Evolutionary conservation across 2,888 invertebrate genomes (phyloP), one percentile per base, ranked within the genome.

Genomic region (Choreutis nemorana): DNA sequence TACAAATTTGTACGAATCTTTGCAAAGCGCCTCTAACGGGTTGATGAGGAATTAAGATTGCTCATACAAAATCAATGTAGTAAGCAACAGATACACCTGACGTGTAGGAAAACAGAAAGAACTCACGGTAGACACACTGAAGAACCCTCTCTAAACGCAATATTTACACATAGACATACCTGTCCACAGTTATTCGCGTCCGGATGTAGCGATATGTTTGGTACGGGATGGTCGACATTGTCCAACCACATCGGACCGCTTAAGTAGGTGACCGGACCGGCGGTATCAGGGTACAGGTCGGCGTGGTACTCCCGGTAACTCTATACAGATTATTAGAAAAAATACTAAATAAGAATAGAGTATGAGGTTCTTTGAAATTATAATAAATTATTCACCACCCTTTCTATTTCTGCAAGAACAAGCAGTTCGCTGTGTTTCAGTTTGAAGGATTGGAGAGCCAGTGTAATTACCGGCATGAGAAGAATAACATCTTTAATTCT

Each of bases 261-360:
- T 48, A 94, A 79, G 44, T 90, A 88, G 3, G 95, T 90, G 39
- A 88, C 83, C 26, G 83, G 86, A 25, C 94, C 92, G 18, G 85
- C 78, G 1, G 97, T 97, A 33, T 94, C 94, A 0, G 97, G 97
- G 75, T 91, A 97, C 34, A 97, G 72, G 65, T 97, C 97, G 2
- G 89, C 87, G 70, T 97, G 97, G 62, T 94, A 97, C 45, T 97
- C 96, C 48, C 94, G 83, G 68, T 94, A 94, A 26, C 90, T 89
- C 91, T 93, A 55, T 0, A 23, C 2, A 9, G 2, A 11, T 11
- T 11, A 23, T 11, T 23, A n/a, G 7, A 26, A 5, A 26, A 15
- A 15, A 3, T 32, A 3, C 4, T 21, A 8, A 3, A 18, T 4
- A 12, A 9, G 22, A 21, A 21, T 20, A 5, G 1, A 20, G 20